Percentiles rank a stretch among this genome's conserved stretches.
phyloP scores from a whole-genome alignment of 2,888 invertebrate species.

The Rugalucina vietnamica region DNA sequence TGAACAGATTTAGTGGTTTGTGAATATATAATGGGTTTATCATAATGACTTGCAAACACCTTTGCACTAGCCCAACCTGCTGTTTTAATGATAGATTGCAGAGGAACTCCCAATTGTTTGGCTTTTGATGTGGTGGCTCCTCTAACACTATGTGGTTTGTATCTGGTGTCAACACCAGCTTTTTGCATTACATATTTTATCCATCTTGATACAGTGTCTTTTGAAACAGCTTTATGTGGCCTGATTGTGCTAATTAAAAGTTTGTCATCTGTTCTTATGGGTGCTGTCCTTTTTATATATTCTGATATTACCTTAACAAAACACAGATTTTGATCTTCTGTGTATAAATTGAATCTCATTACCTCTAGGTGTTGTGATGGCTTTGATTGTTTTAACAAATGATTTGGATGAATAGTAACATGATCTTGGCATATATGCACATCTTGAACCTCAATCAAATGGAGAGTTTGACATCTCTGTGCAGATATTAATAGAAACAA shows the following conservation, averaged over 20 bases:
- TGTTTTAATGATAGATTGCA: neutral
- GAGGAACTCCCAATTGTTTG: neutral
- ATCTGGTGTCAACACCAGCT: neutral
- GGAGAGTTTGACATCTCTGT: slow-evolving; percentile 7
- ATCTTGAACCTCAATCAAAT: neutral
- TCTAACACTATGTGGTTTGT: slow-evolving; percentile 12
- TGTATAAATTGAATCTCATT: neutral
- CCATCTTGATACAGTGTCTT: neutral
- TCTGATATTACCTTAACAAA: neutral
- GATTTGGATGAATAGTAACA: neutral
- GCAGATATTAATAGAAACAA: neutral
- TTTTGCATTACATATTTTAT: neutral
- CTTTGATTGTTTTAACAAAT: neutral
- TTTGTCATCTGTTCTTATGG: neutral
- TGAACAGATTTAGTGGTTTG: neutral
- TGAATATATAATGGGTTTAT: neutral
- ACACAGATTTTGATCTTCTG: neutral
- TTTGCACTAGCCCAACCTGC: slow-evolving; percentile 2
- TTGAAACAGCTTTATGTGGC: slow-evolving; percentile 3
- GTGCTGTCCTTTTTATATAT: neutral
- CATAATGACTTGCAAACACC: neutral
- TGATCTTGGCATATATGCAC: neutral
- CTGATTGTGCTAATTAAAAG: neutral
- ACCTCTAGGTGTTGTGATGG: neutral
- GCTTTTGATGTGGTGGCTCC: neutral